Percentiles rank a stretch among this genome's conserved stretches.
Evolutionary conservation across 2,888 invertebrate genomes (phyloP).

Genomic region (Melangyna quadrimaculata): DNA sequence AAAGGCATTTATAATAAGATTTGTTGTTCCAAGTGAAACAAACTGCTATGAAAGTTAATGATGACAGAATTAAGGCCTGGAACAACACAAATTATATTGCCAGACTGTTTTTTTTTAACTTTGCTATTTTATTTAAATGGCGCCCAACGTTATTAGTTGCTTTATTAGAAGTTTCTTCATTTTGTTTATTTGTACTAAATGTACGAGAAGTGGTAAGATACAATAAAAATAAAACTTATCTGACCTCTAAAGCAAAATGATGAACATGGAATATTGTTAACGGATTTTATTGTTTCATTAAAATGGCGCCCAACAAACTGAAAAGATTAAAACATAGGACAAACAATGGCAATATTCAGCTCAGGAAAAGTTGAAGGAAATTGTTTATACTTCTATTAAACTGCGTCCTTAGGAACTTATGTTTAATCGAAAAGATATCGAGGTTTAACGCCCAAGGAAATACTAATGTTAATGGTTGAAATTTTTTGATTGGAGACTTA

Average conservation of each 20-base stretch:
- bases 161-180: neutral
- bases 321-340: too few species aligned
- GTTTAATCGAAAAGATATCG: too few species aligned
- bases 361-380: too few species aligned
- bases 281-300: neutral
- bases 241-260: neutral
- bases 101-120: neutral
- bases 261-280: too few species aligned
- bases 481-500: too few species aligned
- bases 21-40: neutral
- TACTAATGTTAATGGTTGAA: too few species aligned
- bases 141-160: neutral
- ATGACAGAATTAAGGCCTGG: neutral
- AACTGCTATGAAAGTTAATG: neutral
- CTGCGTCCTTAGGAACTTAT: too few species aligned
- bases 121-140: neutral
- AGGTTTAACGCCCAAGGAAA: too few species aligned
- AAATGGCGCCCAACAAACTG: neutral
- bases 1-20: neutral
- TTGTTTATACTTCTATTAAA: too few species aligned
- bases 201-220: too few species aligned
- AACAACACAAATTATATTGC: neutral
- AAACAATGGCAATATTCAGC: too few species aligned
- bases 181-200: too few species aligned
- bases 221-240: neutral